phyloP scores from a whole-genome alignment of 1,140 invertebrate genomes.

The Pseudomyrmex cubaensis region DNA sequence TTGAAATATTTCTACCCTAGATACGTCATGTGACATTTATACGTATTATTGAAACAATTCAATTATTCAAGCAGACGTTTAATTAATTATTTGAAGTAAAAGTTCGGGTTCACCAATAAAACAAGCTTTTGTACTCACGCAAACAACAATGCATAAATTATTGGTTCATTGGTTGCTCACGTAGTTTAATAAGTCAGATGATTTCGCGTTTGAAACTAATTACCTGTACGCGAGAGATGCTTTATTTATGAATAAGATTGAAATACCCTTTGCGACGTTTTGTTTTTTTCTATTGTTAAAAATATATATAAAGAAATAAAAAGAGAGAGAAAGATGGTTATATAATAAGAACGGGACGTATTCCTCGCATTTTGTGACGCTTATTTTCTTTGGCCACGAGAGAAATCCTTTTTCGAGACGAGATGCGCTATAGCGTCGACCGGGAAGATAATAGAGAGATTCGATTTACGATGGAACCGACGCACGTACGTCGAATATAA shows the following conservation, averaged over 20 bases:
- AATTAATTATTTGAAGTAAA: no score
- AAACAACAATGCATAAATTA: no score
- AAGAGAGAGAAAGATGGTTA: background rate
- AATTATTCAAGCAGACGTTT: background rate
- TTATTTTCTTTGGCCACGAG: background rate
- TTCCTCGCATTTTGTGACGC: background rate
- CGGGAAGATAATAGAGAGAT: constrained; percentile 35
- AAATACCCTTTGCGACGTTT: background rate
- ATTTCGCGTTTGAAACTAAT: no score
- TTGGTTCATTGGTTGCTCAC: no score
- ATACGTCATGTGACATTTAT: constrained; percentile 1
- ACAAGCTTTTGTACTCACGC: no score
- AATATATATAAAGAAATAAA: background rate
- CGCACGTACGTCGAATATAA: constrained; percentile 47
- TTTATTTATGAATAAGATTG: background rate
- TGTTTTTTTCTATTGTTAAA: background rate
- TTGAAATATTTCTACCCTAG: background rate
- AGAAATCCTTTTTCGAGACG: background rate
- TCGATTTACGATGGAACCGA: constrained; percentile 30
- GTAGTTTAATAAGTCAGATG: no score
- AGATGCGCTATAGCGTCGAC: background rate
- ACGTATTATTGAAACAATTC: background rate
- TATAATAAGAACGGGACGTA: no score
- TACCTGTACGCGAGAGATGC: no score
- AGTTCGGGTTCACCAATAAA: no score